Evolutionary conservation across 2,888 invertebrate species (phyloP).

Genomic region (Troides oblongomaculatus): DNA sequence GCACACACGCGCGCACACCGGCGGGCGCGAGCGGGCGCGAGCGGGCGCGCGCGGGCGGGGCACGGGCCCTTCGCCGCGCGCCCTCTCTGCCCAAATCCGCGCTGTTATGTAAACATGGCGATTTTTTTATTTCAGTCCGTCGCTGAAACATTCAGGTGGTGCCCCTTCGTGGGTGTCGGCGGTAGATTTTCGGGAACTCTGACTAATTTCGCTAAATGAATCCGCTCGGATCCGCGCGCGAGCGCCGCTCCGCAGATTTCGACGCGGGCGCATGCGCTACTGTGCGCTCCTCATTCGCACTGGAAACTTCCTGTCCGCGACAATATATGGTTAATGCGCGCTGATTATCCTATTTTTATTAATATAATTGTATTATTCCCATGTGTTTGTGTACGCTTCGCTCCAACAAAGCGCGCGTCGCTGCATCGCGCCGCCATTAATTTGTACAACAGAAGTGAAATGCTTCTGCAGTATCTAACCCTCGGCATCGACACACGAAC

Average conservation of each 20-base stretch:
- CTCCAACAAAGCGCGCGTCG: too few relatives aligned
- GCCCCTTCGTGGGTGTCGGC: conserved; percentile 61
- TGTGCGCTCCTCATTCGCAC: conserved; percentile 14
- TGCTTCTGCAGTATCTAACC: conserved; percentile 8
- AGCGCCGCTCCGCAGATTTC: conserved; percentile 45
- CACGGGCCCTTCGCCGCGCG: conserved; percentile 60
- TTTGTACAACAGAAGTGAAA: background rate
- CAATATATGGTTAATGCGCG: conserved; percentile 22
- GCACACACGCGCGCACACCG: conserved; percentile 47
- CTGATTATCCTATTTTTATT: conserved; percentile 7
- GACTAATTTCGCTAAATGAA: conserved; percentile 73
- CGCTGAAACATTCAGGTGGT: conserved; percentile 74
- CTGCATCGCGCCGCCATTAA: too few relatives aligned
- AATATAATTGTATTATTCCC: too few relatives aligned
- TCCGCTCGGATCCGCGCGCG: conserved; percentile 48
- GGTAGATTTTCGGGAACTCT: conserved; percentile 77
- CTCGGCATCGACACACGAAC: background rate
- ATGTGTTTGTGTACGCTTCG: too few relatives aligned
- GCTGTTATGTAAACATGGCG: conserved; percentile 77
- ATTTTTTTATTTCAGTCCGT: conserved; percentile 52
- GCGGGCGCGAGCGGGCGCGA: conserved; percentile 70
- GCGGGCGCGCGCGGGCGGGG: conserved; percentile 1
- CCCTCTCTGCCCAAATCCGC: conserved; percentile 70
- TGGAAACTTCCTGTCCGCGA: conserved; percentile 39
- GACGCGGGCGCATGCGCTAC: conserved; percentile 48